Evolutionary conservation across 2,797 vertebrate species (phyloP), one percentile per base, ranked within the genome.

Genomic region (Helostoma temminkii): DNA sequence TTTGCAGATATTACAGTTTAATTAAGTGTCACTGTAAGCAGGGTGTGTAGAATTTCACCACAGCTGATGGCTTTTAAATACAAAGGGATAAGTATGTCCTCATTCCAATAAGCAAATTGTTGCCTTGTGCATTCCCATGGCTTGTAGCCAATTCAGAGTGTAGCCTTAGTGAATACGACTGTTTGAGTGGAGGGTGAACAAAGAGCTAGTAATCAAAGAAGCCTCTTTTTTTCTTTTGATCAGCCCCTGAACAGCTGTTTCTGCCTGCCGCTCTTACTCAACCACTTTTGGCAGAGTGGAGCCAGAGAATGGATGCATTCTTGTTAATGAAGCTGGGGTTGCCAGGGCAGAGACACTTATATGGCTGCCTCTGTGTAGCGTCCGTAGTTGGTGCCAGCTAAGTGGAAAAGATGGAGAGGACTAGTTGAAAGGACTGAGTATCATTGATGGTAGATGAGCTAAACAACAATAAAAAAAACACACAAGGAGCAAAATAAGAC

Each of bases 191-290:
- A 80, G 26, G 56, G 52, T 12, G 67, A 87, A 89, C 87, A 91
- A 90, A 85, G 81, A 63, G 71, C 55, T 19, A 55, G 72, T 76
- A 85, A 89, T 88, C 85, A 90, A 89, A 90, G 77, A 80, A 73
- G 84, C 71, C 78, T 68, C 80, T 67, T 54, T 70, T 37, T 65
- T 57, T 83, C 80, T 85, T 91, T 89, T 83, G 86, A 89, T 89
- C 81, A 50, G 74, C 72, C 88, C 56, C 69, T 59, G 32, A 83
- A 87, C 92, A 92, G 92, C 93, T 92, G 92, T 91, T 90, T 86
- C 71, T 63, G 65, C 76, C 24, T 57, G 52, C 76, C 14, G 53
- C 71, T 74, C 74, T 66, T 81, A 59, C 76, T 80, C 86, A 81
- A 76, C 78, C 76, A 84, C 87, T 89, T 81, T 64, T 75, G 76